Base-by-base conservation (phyloP, 2,113 vertebrate genomes). In the Ictalurus punctatus region DNA sequence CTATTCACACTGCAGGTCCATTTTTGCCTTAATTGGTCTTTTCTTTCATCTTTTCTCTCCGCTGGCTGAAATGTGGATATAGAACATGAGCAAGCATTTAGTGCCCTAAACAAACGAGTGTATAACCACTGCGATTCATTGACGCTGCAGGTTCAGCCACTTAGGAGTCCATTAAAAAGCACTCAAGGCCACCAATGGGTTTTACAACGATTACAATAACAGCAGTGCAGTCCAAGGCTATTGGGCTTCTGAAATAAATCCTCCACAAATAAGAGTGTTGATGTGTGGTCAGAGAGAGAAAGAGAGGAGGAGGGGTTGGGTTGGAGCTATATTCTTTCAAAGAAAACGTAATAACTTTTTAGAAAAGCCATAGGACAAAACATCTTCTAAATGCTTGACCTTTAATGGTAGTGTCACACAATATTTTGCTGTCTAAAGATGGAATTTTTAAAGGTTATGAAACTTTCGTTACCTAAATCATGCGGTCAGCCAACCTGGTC, bases 151-250 rank as follows among this genome's bases (percentile, higher is more conserved):
- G 54, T 25, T 74, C 40, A 74, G 65, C 58, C 85, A 87, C 90
- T 90, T 91, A 90, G 86, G 87, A 91, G 87, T 90, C 89, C 89
- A 91, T 91, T 92, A 90, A 91, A 92, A 92, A 90, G 87, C 87
- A 91, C 90, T 91, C 90, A 89, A 63, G 56, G 61, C 76, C 67
- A 30, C 82, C 84, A 88, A 87, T 90, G 89, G 86, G 67, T 88
- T 91, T 90, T 87, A 87, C 89, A 88, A 91, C 83, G 86, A 92
- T 90, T 87, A 89, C 90, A 89, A 88, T 92, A 89, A 87, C 76
- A 82, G 85, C 58, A 67, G 58, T 25, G 83, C 87, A 67, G 71
- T n/a, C 34, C 73, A 85, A 82, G 87, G 76, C 63, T 69, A 76
- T 44, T 67, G 44, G 65, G 67, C 61, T 82, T 52, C 61, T 89